These are phyloP conservation scores for Aradophagus sp. DNA, from an alignment of 1,140 invertebrate species.

Conservation along the genomic window DNA sequence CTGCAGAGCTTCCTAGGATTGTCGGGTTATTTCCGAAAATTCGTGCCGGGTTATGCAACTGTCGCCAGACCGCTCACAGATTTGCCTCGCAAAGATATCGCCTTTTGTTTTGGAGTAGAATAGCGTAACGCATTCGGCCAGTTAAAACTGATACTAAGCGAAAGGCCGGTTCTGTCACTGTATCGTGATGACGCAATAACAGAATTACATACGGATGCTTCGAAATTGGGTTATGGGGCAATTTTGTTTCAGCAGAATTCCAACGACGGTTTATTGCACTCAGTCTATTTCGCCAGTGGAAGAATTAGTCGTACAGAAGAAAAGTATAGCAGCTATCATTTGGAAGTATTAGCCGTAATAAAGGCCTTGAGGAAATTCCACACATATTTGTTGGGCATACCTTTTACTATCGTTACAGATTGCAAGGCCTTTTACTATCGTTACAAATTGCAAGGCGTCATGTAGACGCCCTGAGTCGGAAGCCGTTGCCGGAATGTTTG, in stretches of 20 bases:
- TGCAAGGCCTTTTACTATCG: slow-evolving; percentile 61
- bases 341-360: slow-evolving; percentile 45
- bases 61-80: slow-evolving; percentile 5
- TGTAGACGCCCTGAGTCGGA: not conserved
- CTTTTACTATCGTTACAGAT: slow-evolving; percentile 55
- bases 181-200: slow-evolving; percentile 2
- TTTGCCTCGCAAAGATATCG: not conserved
- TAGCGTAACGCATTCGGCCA: not conserved
- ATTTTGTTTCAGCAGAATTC: slow-evolving; percentile 8
- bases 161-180: not conserved
- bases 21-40: slow-evolving; percentile 27
- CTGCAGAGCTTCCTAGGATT: too few species aligned
- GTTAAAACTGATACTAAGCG: not conserved
- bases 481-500: not conserved
- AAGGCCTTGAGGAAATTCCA: slow-evolving; percentile 54
- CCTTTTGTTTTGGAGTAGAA: not conserved
- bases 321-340: slow-evolving; percentile 57
- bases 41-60: slow-evolving; percentile 3
- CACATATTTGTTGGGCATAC: slow-evolving; percentile 65
- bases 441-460: slow-evolving; percentile 49
- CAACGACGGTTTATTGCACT: slow-evolving; percentile 46
- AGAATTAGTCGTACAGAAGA: slow-evolving; percentile 52
- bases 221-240: slow-evolving; percentile 7
- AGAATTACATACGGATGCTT: too few species aligned
- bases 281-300: slow-evolving; percentile 59